Percentiles rank a stretch among this genome's conserved stretches.
phyloP scores from a whole-genome alignment of 2,113 vertebrate species.

The Mastomys natalensis region DNA sequence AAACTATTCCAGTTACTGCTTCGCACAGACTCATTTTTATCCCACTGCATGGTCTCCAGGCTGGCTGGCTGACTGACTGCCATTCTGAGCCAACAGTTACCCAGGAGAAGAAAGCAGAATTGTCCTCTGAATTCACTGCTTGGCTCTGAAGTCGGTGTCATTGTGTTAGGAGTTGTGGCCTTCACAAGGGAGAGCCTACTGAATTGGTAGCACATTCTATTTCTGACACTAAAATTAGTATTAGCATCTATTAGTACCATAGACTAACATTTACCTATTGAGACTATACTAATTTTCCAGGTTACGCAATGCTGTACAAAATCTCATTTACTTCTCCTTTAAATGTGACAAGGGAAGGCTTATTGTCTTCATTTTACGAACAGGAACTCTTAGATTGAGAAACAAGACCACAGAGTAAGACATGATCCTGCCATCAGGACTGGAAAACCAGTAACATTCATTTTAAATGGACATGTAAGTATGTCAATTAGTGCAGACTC shows the following conservation, averaged over 20 bases:
- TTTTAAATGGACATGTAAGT: slow-evolving; percentile 51
- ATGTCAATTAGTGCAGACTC: slow-evolving; percentile 50
- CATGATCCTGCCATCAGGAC: not conserved
- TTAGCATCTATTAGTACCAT: not conserved
- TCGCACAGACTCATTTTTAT: not conserved
- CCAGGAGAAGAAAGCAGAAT: not conserved
- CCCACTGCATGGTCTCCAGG: not conserved
- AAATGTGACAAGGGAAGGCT: not conserved
- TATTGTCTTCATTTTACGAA: not conserved
- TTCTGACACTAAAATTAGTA: slow-evolving; percentile 22
- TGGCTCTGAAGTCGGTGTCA: not conserved
- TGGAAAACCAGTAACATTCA: slow-evolving; percentile 5
- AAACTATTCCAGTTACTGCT: not conserved
- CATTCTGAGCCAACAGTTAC: not conserved
- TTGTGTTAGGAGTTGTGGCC: not conserved
- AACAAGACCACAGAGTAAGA: not conserved
- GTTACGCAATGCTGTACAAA: not conserved
- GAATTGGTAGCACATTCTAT: not conserved
- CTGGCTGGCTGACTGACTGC: not conserved
- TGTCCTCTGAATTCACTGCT: not conserved
- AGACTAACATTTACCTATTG: not conserved
- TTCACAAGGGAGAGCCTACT: not conserved
- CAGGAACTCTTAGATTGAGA: not conserved
- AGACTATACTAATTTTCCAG: not conserved
- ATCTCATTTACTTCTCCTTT: not conserved